Conservation (phyloP, 1,140 invertebrate genomes). For the Agrilus planipennis region DNA sequence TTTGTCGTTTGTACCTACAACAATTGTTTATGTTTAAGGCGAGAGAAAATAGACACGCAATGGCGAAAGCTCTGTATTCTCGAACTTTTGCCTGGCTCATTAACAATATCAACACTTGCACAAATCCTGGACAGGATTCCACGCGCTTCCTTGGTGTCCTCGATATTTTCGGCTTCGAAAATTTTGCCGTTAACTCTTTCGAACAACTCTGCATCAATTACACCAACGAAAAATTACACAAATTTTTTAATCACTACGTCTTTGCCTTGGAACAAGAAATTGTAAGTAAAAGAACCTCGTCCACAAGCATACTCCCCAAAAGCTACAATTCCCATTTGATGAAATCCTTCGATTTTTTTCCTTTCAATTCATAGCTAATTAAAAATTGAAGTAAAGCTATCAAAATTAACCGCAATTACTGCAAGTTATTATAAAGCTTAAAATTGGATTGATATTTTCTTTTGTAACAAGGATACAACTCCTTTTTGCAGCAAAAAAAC, state of each 20-base stretch:
- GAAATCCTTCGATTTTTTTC: conserved; percentile 3
- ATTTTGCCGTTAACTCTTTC: conserved; percentile 87
- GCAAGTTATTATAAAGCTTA: no score
- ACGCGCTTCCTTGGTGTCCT: conserved; percentile 81
- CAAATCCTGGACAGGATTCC: conserved; percentile 70
- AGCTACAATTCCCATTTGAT: no score
- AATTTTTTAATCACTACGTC: conserved; percentile 96
- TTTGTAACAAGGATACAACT: no score
- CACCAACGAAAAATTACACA: conserved; percentile 96
- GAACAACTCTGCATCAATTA: conserved; percentile 98
- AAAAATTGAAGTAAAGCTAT: no score
- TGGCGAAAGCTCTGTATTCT: conserved; percentile 86
- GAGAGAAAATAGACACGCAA: conserved; percentile 75
- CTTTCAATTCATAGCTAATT: no score
- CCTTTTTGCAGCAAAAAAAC: no score
- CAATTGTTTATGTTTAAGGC: conserved; percentile 51
- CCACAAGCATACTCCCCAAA: no score
- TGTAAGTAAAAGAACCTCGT: conserved; percentile 65
- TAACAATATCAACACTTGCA: conserved; percentile 84
- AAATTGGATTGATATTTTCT: no score
- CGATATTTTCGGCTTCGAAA: conserved; percentile 97
- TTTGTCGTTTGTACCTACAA: no score
- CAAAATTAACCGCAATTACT: no score
- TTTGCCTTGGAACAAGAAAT: conserved; percentile 87
- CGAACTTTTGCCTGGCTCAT: conserved; percentile 87